phyloP scores from a whole-genome alignment of 2,888 invertebrate genomes.

The Quadroppia sp. region DNA sequence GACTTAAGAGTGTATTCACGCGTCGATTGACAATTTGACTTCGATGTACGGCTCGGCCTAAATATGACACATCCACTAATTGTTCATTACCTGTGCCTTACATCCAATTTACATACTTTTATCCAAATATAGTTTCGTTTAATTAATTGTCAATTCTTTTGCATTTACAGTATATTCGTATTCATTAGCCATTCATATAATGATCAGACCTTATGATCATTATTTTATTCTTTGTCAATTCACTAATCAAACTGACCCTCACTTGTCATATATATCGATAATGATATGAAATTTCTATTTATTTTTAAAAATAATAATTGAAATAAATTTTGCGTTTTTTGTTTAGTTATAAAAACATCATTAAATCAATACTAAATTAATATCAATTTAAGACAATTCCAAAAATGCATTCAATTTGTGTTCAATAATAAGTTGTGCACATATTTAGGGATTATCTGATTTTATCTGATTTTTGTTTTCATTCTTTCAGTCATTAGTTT shows the following conservation, averaged over 20 bases:
- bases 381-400: background rate
- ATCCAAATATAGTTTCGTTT: background rate
- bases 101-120: background rate
- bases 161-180: background rate
- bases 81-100: background rate
- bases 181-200: background rate
- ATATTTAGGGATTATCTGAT: background rate
- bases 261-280: too few relatives aligned
- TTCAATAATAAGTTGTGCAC: background rate
- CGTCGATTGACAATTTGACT: background rate
- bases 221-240: too few relatives aligned
- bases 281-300: too few relatives aligned
- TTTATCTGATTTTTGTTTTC: too few relatives aligned
- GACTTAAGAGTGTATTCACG: background rate
- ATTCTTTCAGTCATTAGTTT: too few relatives aligned
- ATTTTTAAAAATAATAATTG: too few relatives aligned
- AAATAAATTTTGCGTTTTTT: too few relatives aligned
- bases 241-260: too few relatives aligned
- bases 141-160: constrained; percentile 4
- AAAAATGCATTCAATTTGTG: background rate
- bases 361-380: background rate
- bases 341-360: background rate
- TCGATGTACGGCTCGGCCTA: background rate
- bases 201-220: background rate
- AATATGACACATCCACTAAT: constrained; percentile 5